A percentile compares a stretch with the other conserved stretches of the same genome.
phyloP scores from a whole-genome alignment of 2,797 vertebrate genomes.

The Tolypeutes matacus region DNA sequence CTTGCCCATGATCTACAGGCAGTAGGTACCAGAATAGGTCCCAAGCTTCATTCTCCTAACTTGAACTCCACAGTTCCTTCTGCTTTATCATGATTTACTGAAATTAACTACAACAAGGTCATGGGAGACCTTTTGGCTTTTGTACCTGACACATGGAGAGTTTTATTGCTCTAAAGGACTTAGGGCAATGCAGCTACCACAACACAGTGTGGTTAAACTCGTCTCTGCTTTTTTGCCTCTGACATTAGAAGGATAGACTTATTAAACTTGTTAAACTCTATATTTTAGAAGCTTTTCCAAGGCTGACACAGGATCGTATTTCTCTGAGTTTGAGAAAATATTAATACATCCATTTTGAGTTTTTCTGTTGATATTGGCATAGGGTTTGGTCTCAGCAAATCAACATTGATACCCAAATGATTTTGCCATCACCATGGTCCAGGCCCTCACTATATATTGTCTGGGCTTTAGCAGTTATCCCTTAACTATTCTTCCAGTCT shows the following conservation, averaged over 20 bases:
- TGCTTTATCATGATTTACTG: constrained; percentile 1
- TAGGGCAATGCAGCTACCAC: neutral
- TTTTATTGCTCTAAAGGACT: neutral
- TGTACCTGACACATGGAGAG: neutral
- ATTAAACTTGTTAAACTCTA: neutral
- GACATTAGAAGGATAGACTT: neutral
- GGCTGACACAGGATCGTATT: neutral
- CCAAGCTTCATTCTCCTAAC: neutral
- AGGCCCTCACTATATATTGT: neutral
- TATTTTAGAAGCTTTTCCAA: neutral
- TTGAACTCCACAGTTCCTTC: neutral
- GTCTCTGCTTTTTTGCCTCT: constrained; percentile 4
- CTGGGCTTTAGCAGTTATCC: neutral
- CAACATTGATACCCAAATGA: neutral
- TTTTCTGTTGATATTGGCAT: neutral
- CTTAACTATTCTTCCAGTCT: neutral
- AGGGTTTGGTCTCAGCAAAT: neutral
- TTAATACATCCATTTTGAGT: neutral
- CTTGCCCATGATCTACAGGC: neutral
- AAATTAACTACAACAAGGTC: neutral
- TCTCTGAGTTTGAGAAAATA: neutral
- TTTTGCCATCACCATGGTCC: neutral
- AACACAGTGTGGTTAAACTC: neutral
- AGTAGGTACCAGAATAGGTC: neutral
- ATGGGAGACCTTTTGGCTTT: neutral